Percentiles rank a stretch among this genome's conserved stretches.
Evolutionary conservation across 2,888 invertebrate species (phyloP).

Genomic region (Gerosis bhagava): DNA sequence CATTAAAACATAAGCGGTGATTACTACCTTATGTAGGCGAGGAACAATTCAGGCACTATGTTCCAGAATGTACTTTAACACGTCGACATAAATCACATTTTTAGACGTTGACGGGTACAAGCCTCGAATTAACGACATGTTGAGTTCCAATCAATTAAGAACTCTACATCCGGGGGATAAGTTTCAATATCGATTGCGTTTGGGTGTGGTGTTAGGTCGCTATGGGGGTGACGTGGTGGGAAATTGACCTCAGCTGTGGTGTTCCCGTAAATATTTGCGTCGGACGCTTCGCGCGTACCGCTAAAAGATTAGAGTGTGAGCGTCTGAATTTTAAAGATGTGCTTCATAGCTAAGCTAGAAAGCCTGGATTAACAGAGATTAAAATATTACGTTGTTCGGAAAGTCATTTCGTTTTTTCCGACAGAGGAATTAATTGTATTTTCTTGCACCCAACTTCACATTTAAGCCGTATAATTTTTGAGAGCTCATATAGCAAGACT

Average conservation of each 20-base stretch:
- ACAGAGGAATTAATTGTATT: no score
- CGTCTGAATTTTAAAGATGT: conserved; percentile 51
- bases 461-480: not conserved
- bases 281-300: conserved; percentile 63
- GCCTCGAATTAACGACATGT: conserved; percentile 53
- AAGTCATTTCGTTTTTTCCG: no score
- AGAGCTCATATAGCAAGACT: no score
- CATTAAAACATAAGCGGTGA: not conserved
- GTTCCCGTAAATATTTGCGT: conserved; percentile 75
- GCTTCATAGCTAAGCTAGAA: conserved; percentile 25
- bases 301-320: conserved; percentile 65
- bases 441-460: no score
- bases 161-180: conserved; percentile 29
- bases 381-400: conserved; percentile 12
- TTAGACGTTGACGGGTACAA: conserved; percentile 39
- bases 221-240: conserved; percentile 41
- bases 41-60: conserved; percentile 37
- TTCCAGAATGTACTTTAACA: conserved; percentile 54
- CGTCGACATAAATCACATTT: conserved; percentile 50
- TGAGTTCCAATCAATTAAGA: conserved; percentile 33
- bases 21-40: conserved; percentile 39
- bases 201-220: conserved; percentile 38
- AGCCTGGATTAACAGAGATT: conserved; percentile 18
- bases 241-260: conserved; percentile 78
- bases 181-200: conserved; percentile 31